Conservation (phyloP, 1,140 invertebrate species). For the Neotoxoptera formosana region DNA sequence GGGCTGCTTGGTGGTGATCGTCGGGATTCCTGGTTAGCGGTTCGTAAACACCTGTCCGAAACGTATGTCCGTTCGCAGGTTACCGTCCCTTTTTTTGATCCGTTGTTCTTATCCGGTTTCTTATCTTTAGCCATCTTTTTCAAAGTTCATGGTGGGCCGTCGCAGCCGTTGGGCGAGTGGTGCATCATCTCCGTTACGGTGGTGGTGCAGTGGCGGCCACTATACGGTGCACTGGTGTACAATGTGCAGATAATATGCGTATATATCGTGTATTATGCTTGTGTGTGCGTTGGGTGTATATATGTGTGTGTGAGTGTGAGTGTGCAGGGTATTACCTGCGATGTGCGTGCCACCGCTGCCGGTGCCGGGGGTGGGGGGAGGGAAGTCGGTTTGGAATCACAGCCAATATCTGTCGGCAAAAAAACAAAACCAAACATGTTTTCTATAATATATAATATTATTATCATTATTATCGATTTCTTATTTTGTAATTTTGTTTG, state of each 20-base stretch:
- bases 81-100: neutral
- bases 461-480: neutral
- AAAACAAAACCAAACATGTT: constrained; percentile 30
- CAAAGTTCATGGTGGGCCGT: neutral
- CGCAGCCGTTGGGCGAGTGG: neutral
- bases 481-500: neutral
- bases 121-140: neutral
- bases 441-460: constrained; percentile 21
- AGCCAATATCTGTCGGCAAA: constrained; percentile 25
- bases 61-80: neutral
- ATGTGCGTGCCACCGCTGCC: neutral
- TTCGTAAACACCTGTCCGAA: neutral
- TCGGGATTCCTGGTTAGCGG: neutral
- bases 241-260: neutral
- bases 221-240: neutral
- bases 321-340: neutral
- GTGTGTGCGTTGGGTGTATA: neutral
- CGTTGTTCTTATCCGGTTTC: neutral
- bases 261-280: neutral
- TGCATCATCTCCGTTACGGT: neutral
- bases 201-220: neutral
- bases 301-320: neutral
- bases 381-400: neutral
- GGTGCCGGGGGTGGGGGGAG: neutral
- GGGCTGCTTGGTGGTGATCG: neutral